A percentile compares a stretch with the other conserved stretches of the same genome.
phyloP scores from a whole-genome alignment of 2,113 vertebrate genomes.

The Proteles cristata region DNA sequence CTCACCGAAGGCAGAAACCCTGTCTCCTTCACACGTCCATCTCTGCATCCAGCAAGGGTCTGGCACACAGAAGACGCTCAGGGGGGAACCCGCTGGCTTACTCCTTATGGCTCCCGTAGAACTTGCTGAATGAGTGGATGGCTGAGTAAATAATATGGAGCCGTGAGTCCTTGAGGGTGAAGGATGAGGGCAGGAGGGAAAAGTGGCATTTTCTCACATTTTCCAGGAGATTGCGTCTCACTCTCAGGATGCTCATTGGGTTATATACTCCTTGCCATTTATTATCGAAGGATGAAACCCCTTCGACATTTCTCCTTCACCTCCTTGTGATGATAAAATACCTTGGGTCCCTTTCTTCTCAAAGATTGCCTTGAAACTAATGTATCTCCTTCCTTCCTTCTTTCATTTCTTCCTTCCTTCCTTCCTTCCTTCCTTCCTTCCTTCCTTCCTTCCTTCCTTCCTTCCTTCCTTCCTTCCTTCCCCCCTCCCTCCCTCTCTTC shows the following conservation, averaged over 20 bases:
- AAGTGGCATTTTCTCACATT: background rate
- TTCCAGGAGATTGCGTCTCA: background rate
- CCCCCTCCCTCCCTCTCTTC: background rate
- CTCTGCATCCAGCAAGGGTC: background rate
- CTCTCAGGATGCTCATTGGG: background rate
- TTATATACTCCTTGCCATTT: background rate
- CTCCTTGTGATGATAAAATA: background rate
- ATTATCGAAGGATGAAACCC: background rate
- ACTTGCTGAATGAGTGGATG: background rate
- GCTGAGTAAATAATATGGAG: background rate
- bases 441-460: background rate
- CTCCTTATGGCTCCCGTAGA: background rate
- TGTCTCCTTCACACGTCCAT: background rate
- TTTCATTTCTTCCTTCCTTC: too few species aligned
- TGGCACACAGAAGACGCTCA: background rate
- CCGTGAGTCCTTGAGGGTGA: background rate
- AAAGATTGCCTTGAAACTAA: background rate
- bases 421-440: background rate
- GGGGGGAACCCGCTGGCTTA: fast-evolving
- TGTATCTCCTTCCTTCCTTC: background rate
- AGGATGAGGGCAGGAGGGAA: background rate
- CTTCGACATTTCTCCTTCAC: background rate
- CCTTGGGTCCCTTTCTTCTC: background rate
- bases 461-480: background rate
- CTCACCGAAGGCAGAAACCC: background rate